Percentiles rank a stretch among this genome's conserved stretches.
phyloP scores from a whole-genome alignment of 2,888 invertebrate species.

The Sinelater perroti region DNA sequence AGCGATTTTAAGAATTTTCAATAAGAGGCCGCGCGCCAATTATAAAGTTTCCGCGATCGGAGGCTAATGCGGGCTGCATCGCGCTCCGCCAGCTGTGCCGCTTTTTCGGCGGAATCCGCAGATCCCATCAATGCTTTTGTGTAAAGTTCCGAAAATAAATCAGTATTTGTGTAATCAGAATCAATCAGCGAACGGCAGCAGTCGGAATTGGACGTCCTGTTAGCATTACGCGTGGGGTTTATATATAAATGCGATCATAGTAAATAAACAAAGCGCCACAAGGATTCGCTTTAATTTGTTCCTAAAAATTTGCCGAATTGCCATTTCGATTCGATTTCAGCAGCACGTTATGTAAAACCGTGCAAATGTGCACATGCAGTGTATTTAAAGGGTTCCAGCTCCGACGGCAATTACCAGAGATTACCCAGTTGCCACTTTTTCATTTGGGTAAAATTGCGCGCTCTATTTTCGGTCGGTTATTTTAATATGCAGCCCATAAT shows the following conservation, averaged over 20 bases:
- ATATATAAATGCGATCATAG: constrained; percentile 21
- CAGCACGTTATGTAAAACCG: too few species aligned
- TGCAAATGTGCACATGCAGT: too few species aligned
- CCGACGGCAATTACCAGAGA: too few species aligned
- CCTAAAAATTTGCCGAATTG: constrained; percentile 2
- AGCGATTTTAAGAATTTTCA: neutral
- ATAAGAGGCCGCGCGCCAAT: neutral
- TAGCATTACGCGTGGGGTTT: constrained; percentile 23
- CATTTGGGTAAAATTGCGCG: neutral
- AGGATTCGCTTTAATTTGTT: constrained; percentile 3
- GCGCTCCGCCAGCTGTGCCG: constrained; percentile 11
- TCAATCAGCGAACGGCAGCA: constrained; percentile 22
- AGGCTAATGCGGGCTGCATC: neutral
- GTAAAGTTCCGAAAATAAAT: constrained; percentile 29
- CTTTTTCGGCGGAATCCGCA: constrained; percentile 21
- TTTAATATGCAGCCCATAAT: constrained; percentile 14
- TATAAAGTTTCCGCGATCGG: constrained; percentile 1
- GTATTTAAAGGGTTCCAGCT: too few species aligned
- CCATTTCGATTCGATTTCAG: too few species aligned
- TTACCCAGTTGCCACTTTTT: too few species aligned
- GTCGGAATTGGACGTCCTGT: constrained; percentile 24
- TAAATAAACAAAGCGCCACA: constrained; percentile 21
- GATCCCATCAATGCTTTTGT: constrained; percentile 24
- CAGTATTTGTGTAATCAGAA: constrained; percentile 30
- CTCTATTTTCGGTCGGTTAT: neutral